Evolutionary conservation across 2,113 vertebrate species (phyloP), one percentile per base, ranked within the genome.

Genomic region (Triplophysa dalaica): DNA sequence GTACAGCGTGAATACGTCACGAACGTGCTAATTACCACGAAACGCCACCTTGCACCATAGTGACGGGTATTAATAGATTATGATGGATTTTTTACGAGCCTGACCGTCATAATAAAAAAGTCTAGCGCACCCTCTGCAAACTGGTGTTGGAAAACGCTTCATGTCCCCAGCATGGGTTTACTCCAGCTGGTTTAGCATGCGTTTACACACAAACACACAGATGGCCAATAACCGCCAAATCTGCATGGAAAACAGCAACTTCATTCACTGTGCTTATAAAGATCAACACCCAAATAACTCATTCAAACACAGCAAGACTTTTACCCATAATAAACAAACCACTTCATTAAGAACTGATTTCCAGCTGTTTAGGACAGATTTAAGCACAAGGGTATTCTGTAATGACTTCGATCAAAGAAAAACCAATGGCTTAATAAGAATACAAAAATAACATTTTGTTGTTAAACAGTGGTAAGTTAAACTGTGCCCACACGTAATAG

Each of bases 181-280:
- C 43, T 73, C 82, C 79, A 84, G 63, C 82, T 89, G 82, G 66
- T 50, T 24, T 16, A 11, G 63, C 10, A 48, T 48, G 54, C 75
- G 22, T 13, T 7, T 12, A 11, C 65, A 41, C 22, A 65, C n/a
- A 65, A 8, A 22, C 69, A 67, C 48, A 73, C 43, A 78, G 17
- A 83, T 85, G 82, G 81, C 82, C 70, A 38, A 80, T 60, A 80
- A 78, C 67, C 75, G 70, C 64, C 86, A 75, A 29, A 77, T 26
- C 73, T 26, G 73, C 63, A 60, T 63, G 62, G 45, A 21, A 58
- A 58, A 45, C 74, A 8, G 12, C 14, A 29, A 52, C 24, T 14
- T 29, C 11, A 54, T 65, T 52, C 45, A 54, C 19, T 29, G 9
- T 8, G 73, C 41, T 75, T 48, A 63, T 48, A 63, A 75, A 63